phyloP scores from a whole-genome alignment of 2,888 invertebrate species.

The Dione vanillae region DNA sequence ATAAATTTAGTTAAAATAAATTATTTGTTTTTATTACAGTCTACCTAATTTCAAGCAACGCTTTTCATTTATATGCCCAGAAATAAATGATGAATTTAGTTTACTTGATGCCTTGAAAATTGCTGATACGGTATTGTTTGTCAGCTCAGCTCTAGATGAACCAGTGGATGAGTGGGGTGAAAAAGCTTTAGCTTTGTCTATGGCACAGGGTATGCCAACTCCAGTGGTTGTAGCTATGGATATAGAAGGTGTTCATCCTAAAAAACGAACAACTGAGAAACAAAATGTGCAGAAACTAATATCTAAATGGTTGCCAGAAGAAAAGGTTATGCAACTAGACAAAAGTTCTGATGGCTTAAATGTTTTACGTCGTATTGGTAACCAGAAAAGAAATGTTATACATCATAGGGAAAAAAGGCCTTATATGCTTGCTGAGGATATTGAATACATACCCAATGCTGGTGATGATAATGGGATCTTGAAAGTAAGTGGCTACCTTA shows the following conservation, averaged over 20 bases:
- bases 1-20: neutral
- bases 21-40: constrained; percentile 73
- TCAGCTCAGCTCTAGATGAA: constrained; percentile 89
- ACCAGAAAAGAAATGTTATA: constrained; percentile 90
- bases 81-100: constrained; percentile 88
- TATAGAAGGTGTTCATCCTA: constrained; percentile 88
- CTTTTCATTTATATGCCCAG: constrained; percentile 91
- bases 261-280: constrained; percentile 88
- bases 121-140: constrained; percentile 92
- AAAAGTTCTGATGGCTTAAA: constrained; percentile 90
- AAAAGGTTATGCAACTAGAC: constrained; percentile 91
- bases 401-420: constrained; percentile 90
- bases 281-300: constrained; percentile 87
- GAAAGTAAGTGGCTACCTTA: constrained; percentile 93
- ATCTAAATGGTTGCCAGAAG: constrained; percentile 90
- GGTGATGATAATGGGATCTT: constrained; percentile 86
- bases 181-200: constrained; percentile 89
- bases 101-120: constrained; percentile 93
- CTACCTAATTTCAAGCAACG: constrained; percentile 94
- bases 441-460: constrained; percentile 85
- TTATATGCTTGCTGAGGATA: constrained; percentile 92
- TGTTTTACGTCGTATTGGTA: constrained; percentile 87
- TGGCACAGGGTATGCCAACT: constrained; percentile 93
- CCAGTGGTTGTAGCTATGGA: constrained; percentile 90
- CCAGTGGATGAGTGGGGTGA: constrained; percentile 92